These are phyloP conservation scores for Pomatostomus ruficeps DNA, from an alignment of 2,113 vertebrate genomes.

Conservation along the genomic window DNA sequence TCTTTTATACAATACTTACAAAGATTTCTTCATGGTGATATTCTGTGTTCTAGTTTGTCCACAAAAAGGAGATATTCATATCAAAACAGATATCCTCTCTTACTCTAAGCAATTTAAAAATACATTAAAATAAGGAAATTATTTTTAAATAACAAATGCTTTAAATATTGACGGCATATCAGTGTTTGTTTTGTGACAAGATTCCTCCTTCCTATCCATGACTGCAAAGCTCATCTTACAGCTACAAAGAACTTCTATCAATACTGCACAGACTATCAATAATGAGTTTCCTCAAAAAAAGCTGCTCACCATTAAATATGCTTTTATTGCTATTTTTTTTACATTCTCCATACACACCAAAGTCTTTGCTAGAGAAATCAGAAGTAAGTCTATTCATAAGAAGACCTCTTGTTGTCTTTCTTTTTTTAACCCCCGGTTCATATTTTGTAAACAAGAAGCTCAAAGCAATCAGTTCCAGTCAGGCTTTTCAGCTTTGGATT, in stretches of 20 bases:
- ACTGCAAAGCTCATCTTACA: slow-evolving; percentile 16
- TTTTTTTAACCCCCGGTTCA: background rate
- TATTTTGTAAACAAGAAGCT: slow-evolving; percentile 54
- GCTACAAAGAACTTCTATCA: background rate
- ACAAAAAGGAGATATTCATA: slow-evolving; percentile 42
- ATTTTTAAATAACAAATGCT: slow-evolving; percentile 41
- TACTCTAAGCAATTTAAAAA: slow-evolving; percentile 24
- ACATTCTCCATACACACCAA: background rate
- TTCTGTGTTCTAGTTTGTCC: background rate
- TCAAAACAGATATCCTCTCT: background rate
- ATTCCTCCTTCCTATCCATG: background rate
- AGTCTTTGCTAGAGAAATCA: background rate
- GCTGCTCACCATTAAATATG: background rate
- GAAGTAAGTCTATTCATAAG: background rate
- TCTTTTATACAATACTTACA: background rate
- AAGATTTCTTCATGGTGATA: background rate
- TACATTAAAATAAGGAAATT: slow-evolving; percentile 22
- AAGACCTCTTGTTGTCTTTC: background rate
- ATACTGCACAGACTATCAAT: background rate
- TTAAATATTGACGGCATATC: slow-evolving; percentile 8
- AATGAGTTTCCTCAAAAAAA: background rate
- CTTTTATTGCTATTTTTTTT: background rate
- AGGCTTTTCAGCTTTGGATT: slow-evolving; percentile 52
- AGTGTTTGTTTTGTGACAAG: background rate
- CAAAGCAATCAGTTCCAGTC: slow-evolving; percentile 62